phyloP scores from a whole-genome alignment of 1,140 invertebrate genomes.

The Cotesia typhae region DNA sequence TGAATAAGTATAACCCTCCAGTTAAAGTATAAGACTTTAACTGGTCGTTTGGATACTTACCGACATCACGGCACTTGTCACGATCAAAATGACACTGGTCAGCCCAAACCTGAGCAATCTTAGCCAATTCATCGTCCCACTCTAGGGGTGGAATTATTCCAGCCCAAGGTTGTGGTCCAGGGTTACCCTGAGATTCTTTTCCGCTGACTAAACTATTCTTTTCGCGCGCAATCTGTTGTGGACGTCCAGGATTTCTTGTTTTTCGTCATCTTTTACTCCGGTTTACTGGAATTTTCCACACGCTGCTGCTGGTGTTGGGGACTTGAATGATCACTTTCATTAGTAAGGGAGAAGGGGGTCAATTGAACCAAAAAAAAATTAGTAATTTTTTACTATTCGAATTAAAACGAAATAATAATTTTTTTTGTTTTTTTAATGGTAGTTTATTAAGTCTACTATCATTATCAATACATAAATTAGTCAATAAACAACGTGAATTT shows the following conservation, averaged over 20 bases:
- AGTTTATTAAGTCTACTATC: too few species aligned
- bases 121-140: conserved; percentile 25
- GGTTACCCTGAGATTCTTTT: background rate
- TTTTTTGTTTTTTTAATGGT: too few species aligned
- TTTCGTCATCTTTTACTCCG: background rate
- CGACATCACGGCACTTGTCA: conserved; percentile 29
- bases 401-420: too few species aligned
- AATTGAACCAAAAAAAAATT: too few species aligned
- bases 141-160: background rate
- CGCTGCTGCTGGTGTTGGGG: background rate
- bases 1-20: too few species aligned
- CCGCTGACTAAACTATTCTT: background rate
- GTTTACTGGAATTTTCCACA: background rate
- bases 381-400: too few species aligned
- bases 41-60: conserved; percentile 29
- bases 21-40: background rate
- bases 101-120: conserved; percentile 29
- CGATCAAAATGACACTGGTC: conserved; percentile 25
- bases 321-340: background rate
- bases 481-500: too few species aligned
- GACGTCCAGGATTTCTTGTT: background rate
- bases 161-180: conserved; percentile 22
- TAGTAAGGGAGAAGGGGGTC: too few species aligned
- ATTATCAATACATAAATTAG: too few species aligned
- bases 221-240: background rate